A percentile compares a stretch with the other conserved stretches of the same genome.
Evolutionary conservation across 2,113 vertebrate genomes (phyloP).

Genomic region (Sapayoa aenigma): DNA sequence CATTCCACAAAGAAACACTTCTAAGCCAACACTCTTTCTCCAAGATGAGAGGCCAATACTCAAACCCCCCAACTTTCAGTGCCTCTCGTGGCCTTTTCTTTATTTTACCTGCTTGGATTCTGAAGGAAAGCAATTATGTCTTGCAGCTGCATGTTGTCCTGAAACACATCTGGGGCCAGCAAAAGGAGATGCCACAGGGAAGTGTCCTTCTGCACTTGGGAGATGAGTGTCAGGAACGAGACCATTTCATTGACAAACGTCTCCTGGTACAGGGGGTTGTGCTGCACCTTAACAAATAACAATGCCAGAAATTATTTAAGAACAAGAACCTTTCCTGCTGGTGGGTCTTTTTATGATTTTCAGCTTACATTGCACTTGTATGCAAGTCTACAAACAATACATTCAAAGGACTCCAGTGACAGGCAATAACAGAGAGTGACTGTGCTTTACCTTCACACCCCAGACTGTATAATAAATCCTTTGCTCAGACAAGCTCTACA

Average conservation of each 20-base stretch:
- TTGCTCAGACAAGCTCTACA: not conserved
- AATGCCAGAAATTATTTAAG: constrained; percentile 1
- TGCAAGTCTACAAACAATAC: not conserved
- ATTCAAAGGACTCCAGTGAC: not conserved
- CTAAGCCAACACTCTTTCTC: not conserved
- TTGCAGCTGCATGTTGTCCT: constrained; percentile 28
- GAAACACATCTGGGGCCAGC: constrained; percentile 66
- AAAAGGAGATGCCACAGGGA: constrained; percentile 76
- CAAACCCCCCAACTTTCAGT: not conserved
- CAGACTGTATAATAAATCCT: constrained; percentile 5
- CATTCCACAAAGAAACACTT: not conserved
- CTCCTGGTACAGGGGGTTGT: constrained; percentile 66
- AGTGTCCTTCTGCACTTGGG: constrained; percentile 72
- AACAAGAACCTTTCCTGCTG: not conserved
- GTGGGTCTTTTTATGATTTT: not conserved
- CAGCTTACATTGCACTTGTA: not conserved
- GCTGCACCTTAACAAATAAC: constrained; percentile 64
- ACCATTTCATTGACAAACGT: constrained; percentile 66
- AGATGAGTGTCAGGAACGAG: constrained; percentile 58
- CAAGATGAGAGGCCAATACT: not conserved
- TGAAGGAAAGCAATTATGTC: constrained; percentile 57
- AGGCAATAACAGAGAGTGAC: not conserved
- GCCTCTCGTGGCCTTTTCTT: not conserved
- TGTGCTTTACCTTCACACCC: constrained; percentile 20
- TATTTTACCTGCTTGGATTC: constrained; percentile 69